Evolutionary conservation across 2,113 vertebrate genomes (phyloP).

Genomic region (Rhombomys opimus): DNA sequence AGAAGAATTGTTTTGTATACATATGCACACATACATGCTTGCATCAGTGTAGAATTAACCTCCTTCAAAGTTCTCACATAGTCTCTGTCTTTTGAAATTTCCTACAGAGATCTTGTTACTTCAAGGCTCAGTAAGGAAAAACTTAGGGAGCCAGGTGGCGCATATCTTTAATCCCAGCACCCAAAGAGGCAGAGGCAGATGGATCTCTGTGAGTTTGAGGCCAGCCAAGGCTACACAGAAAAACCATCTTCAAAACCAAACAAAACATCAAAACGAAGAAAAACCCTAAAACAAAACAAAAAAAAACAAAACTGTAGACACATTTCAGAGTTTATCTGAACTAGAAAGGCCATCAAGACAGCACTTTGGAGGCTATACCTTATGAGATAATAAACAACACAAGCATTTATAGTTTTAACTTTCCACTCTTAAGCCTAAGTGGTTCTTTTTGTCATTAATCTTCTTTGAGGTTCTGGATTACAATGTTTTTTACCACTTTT

Average conservation of each 20-base stretch:
- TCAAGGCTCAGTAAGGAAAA: conserved; percentile 1
- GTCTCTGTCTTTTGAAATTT: conserved; percentile 45
- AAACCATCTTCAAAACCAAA: too few species aligned
- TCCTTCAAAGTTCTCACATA: conserved; percentile 19
- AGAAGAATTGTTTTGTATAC: background rate
- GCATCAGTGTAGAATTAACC: background rate
- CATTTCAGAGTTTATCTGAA: background rate
- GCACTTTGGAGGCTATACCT: background rate
- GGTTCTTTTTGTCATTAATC: background rate
- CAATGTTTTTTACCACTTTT: conserved; percentile 22
- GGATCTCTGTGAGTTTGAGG: too few species aligned
- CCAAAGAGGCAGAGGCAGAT: too few species aligned
- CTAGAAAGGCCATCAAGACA: background rate
- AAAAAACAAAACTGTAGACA: too few species aligned
- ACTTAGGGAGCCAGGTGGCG: background rate
- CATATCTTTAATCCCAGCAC: too few species aligned
- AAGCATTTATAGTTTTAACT: conserved; percentile 20
- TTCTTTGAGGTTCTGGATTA: conserved; percentile 29
- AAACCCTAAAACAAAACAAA: too few species aligned
- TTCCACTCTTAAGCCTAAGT: conserved; percentile 32
- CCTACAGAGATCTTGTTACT: background rate
- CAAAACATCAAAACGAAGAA: too few species aligned
- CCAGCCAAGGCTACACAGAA: too few species aligned
- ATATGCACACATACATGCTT: background rate
- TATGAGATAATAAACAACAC: conserved; percentile 39